A percentile compares a stretch with the other conserved stretches of the same genome.
Evolutionary conservation across 1,140 invertebrate species (phyloP).

Genomic region (Vanessa tameamea): DNA sequence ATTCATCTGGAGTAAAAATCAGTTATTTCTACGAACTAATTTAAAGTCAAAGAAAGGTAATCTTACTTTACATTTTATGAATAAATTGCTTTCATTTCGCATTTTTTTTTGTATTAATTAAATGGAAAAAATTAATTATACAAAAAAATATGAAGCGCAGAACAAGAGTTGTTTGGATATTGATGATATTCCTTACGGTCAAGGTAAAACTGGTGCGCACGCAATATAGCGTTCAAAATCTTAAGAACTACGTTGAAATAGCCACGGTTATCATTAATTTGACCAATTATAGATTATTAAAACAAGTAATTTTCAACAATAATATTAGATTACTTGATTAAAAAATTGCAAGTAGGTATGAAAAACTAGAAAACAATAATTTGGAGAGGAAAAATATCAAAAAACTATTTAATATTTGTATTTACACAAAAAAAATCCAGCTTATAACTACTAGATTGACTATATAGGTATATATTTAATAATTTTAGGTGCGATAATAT

Average conservation of each 20-base stretch:
- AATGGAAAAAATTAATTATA: no score
- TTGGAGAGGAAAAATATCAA: not conserved
- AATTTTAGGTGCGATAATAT: no score
- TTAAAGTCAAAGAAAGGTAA: no score
- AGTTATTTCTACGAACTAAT: no score
- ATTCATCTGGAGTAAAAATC: no score
- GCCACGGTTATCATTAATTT: constrained; percentile 2
- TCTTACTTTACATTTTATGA: no score
- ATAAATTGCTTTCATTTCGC: no score
- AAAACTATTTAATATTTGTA: no score
- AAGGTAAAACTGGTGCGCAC: constrained; percentile 27
- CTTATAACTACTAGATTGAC: no score
- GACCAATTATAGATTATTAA: not conserved
- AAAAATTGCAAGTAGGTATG: not conserved
- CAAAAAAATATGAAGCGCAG: not conserved
- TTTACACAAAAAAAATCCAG: no score
- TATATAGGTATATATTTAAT: no score
- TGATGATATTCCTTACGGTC: constrained; percentile 21
- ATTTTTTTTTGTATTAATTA: no score
- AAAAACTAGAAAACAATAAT: not conserved
- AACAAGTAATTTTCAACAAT: not conserved
- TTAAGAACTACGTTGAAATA: constrained; percentile 3
- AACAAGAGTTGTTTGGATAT: not conserved
- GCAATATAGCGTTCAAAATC: constrained; percentile 18
- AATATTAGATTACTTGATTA: constrained; percentile 3